phyloP scores from a whole-genome alignment of 1,140 invertebrate genomes.

The Rhynchophorus ferrugineus region DNA sequence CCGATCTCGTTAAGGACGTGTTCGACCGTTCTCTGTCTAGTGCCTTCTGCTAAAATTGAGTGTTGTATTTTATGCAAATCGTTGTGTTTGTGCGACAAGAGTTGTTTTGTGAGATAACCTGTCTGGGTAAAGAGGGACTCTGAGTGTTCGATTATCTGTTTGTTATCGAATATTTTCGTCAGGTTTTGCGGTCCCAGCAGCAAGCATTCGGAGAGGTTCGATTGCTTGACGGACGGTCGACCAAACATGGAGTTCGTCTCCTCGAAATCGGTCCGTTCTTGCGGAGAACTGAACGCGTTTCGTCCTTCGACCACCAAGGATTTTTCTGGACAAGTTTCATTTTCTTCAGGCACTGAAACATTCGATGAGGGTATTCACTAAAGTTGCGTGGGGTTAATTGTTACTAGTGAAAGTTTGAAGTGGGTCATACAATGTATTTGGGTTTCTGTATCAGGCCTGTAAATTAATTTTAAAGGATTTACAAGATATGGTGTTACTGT shows the following conservation, averaged over 20 bases:
- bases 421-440: too few species aligned
- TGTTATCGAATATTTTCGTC: conserved; percentile 39
- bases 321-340: conserved; percentile 15
- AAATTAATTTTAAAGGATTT: too few species aligned
- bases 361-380: conserved; percentile 4
- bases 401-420: background rate
- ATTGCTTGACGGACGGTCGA: conserved; percentile 29
- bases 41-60: conserved; percentile 30
- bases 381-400: background rate
- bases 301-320: conserved; percentile 22
- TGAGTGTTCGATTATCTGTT: conserved; percentile 38
- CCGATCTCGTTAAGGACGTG: conserved; percentile 31
- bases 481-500: too few species aligned
- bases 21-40: conserved; percentile 31
- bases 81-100: conserved; percentile 17
- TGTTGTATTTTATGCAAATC: conserved; percentile 28
- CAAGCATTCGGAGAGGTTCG: conserved; percentile 34
- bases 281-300: conserved; percentile 40
- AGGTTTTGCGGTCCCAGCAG: conserved; percentile 38
- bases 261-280: conserved; percentile 37
- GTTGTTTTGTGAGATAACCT: conserved; percentile 36
- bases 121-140: conserved; percentile 36
- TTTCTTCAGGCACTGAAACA: conserved; percentile 38
- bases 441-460: too few species aligned
- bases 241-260: conserved; percentile 26